phyloP scores from a whole-genome alignment of 2,113 vertebrate genomes.

The Panthera uncia region DNA sequence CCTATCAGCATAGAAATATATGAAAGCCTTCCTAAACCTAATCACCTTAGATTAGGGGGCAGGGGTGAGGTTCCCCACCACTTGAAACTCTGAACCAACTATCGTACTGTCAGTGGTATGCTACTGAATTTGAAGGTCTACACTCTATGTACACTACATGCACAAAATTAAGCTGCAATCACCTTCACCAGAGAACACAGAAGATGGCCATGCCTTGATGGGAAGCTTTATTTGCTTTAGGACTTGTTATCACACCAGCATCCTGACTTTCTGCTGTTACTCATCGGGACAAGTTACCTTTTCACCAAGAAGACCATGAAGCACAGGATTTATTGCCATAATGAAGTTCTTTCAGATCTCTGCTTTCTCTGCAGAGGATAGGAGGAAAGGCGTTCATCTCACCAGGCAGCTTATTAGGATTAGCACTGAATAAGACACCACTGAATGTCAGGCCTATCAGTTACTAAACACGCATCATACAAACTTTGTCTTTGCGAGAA shows the following conservation, averaged over 20 bases:
- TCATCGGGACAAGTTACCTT: slow-evolving; percentile 83
- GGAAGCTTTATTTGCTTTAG: slow-evolving; percentile 67
- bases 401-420: slow-evolving; percentile 89
- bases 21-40: not conserved
- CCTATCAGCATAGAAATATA: not conserved
- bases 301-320: slow-evolving; percentile 81
- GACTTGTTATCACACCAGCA: slow-evolving; percentile 50
- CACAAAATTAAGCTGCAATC: slow-evolving; percentile 66
- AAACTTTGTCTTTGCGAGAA: slow-evolving; percentile 90
- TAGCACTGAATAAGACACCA: slow-evolving; percentile 89
- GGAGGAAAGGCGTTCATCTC: slow-evolving; percentile 86
- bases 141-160: not conserved
- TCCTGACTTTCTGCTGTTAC: slow-evolving; percentile 67
- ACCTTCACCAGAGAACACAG: slow-evolving; percentile 50
- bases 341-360: slow-evolving; percentile 87
- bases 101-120: not conserved
- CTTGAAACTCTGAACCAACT: slow-evolving; percentile 25
- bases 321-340: slow-evolving; percentile 86
- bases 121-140: not conserved
- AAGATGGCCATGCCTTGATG: not conserved
- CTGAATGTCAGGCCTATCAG: slow-evolving; percentile 89
- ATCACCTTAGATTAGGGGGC: not conserved
- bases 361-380: slow-evolving; percentile 84
- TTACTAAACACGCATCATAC: slow-evolving; percentile 90
- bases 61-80: not conserved